phyloP scores from a whole-genome alignment of 1,140 invertebrate genomes.

The Hyles euphorbiae region DNA sequence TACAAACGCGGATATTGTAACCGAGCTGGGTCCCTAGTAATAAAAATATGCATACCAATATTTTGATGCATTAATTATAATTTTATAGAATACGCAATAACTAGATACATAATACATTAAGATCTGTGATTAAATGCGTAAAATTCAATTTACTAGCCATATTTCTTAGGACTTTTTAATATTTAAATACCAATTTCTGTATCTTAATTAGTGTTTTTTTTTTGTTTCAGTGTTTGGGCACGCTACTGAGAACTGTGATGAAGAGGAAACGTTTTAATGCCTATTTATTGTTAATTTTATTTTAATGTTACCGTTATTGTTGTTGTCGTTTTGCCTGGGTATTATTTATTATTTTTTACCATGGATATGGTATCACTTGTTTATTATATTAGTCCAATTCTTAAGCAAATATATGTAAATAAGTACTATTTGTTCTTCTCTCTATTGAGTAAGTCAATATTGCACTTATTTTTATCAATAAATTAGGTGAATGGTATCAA shows the following conservation, averaged over 20 bases:
- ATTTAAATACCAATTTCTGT: too few relatives aligned
- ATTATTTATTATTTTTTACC: slow-evolving; percentile 69
- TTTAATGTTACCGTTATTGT: slow-evolving; percentile 68
- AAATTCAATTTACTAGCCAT: too few relatives aligned
- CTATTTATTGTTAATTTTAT: slow-evolving; percentile 52
- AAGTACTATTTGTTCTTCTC: slow-evolving; percentile 34
- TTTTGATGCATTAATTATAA: too few relatives aligned
- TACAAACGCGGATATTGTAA: too few relatives aligned
- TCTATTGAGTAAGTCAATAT: slow-evolving; percentile 42
- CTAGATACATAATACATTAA: too few relatives aligned
- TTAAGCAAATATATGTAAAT: slow-evolving; percentile 63
- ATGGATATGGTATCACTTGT: slow-evolving; percentile 49
- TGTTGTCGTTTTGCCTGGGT: slow-evolving; percentile 62
- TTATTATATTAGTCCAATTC: slow-evolving; percentile 40
- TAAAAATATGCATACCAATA: too few relatives aligned
- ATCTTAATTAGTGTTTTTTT: slow-evolving; percentile 19
- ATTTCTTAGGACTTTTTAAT: too few relatives aligned
- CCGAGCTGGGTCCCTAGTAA: too few relatives aligned
- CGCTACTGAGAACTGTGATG: slow-evolving; percentile 85
- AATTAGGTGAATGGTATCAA: slow-evolving; percentile 40
- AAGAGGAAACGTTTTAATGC: slow-evolving; percentile 85
- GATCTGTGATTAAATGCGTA: too few relatives aligned
- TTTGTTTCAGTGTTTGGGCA: slow-evolving; percentile 86
- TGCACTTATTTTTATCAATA: slow-evolving; percentile 49
- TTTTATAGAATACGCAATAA: too few relatives aligned